Evolutionary conservation across 2,113 vertebrate genomes (phyloP), one percentile per base, ranked within the genome.

Genomic region (Labeo catla): DNA sequence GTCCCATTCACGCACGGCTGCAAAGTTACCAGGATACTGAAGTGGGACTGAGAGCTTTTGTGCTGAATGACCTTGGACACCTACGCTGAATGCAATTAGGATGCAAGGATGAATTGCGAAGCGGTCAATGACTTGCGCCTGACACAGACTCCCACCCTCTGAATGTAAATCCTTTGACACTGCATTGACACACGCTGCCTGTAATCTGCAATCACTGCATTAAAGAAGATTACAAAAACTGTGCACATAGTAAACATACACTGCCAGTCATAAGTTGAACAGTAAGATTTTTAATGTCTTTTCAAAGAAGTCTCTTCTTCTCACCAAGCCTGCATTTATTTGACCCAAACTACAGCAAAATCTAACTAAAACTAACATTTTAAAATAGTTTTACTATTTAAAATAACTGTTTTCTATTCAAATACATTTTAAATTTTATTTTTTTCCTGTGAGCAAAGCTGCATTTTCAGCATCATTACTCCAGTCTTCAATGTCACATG

Each of bases 71-170:
- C 81, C 81, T 83, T 83, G 81, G 81, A 73, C 65, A 83, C 50
- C 81, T 83, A 83, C 28, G 8, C 66, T 72, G 81, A 83, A 83
- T 83, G 81, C 66, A 83, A 83, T 83, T 83, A 83, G 66, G 66
- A 73, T 84, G 68, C 82, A 59, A 73, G 68, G 82, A 73, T 72
- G 81, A 73, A 83, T 83, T 21, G 65, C 11, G 66, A 83, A 83
- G 57, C 81, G 34, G 66, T 83, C 81, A 73, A 57, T 83, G 81
- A 83, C 81, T 83, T 52, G 50, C 34, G 23, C 36, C 81, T 73
- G 65, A 73, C 19, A 73, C 49, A 73, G 49, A 6, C 79, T 34
- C 61, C 59, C 36, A 8, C 47, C 66, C 66, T 83, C 66, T 57
- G 66, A 83, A 73, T 59, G 66, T 57, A 83, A 83, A 83, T 83